Evolutionary conservation across 1,140 invertebrate genomes (phyloP).

Genomic region (Leucophenga varia): DNA sequence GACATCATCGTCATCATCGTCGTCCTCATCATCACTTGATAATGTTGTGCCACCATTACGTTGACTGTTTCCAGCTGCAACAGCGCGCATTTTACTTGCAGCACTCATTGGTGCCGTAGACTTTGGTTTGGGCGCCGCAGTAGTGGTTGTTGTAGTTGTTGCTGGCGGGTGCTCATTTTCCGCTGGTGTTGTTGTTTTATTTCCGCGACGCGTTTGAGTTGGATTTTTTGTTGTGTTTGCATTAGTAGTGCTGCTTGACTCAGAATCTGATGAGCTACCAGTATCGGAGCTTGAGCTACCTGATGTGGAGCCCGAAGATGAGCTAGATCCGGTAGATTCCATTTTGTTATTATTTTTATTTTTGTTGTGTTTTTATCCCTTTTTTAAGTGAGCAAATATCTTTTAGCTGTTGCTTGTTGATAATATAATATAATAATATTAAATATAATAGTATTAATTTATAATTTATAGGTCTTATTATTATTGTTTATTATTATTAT

Average conservation of each 20-base stretch:
- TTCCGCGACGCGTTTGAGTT: constrained; percentile 13
- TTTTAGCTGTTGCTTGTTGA: no score
- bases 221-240: constrained; percentile 26
- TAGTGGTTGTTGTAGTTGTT: no score
- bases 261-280: constrained; percentile 65
- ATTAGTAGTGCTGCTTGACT: constrained; percentile 66
- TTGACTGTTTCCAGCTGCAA: constrained; percentile 27
- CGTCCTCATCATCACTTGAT: constrained; percentile 36
- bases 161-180: constrained; percentile 13
- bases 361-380: no score
- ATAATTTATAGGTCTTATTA: no score
- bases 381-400: no score
- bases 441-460: no score
- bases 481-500: no score
- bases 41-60: constrained; percentile 27
- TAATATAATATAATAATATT: no score
- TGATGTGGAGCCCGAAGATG: constrained; percentile 65
- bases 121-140: no score
- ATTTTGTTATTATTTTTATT: no score
- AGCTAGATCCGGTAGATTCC: constrained; percentile 65
- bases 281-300: constrained; percentile 63
- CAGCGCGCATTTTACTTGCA: constrained; percentile 18
- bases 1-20: no score
- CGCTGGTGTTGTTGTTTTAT: constrained; percentile 5
- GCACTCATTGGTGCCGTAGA: constrained; percentile 1